Conservation (phyloP, 2,113 vertebrate species). For the Macrotis lagotis region DNA sequence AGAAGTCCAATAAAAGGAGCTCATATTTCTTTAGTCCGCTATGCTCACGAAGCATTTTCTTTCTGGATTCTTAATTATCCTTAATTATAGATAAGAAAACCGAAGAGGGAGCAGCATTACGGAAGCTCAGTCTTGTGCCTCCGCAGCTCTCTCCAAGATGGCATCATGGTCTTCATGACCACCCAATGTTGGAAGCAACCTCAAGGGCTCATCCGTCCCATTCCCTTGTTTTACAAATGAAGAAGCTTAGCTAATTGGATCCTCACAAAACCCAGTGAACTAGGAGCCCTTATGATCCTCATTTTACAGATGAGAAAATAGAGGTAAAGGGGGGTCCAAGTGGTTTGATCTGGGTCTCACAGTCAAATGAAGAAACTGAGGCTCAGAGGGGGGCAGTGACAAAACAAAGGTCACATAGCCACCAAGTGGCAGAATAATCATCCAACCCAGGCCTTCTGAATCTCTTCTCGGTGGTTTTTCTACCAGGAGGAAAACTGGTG, state of each 20-base stretch:
- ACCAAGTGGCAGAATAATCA: background rate
- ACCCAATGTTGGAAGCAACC: background rate
- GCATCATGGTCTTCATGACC: too few species aligned
- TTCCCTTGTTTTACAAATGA: background rate
- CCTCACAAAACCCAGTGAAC: background rate
- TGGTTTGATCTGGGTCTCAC: too few species aligned
- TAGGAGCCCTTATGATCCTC: too few species aligned
- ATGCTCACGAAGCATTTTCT: background rate
- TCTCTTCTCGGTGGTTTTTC: too few species aligned
- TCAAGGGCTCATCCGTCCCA: too few species aligned
- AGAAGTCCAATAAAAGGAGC: background rate
- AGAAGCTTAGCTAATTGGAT: background rate
- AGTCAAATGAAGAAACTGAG: background rate
- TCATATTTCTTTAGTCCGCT: too few species aligned
- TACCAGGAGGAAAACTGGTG: background rate
- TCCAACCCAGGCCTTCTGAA: background rate
- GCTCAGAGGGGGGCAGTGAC: background rate
- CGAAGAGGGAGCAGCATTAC: background rate
- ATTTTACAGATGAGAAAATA: background rate
- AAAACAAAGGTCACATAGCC: too few species aligned
- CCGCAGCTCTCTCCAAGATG: background rate
- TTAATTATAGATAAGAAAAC: background rate
- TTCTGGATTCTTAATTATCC: background rate
- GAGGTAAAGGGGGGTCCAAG: background rate
- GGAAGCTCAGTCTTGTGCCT: too few species aligned